Evolutionary conservation across 2,888 invertebrate genomes (phyloP).

Genomic region (Parnassius smintheus): DNA sequence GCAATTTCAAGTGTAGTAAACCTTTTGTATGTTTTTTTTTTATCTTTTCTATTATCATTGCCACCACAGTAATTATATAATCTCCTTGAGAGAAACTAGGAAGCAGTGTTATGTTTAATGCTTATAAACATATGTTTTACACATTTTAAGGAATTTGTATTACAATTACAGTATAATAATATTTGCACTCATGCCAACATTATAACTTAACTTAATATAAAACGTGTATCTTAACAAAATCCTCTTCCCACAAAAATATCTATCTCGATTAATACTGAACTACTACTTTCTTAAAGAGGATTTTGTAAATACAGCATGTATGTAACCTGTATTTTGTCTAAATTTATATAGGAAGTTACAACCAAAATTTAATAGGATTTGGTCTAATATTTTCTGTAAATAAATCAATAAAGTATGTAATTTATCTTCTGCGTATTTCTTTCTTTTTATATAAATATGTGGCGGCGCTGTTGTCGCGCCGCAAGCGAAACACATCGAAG

Average conservation of each 20-base stretch:
- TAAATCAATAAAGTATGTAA: constrained; percentile 76
- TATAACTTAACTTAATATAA: constrained; percentile 60
- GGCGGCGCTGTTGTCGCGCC: too few species aligned
- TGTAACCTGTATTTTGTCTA: constrained; percentile 64
- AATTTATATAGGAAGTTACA: constrained; percentile 62
- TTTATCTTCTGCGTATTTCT: constrained; percentile 55
- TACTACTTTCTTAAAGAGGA: constrained; percentile 41
- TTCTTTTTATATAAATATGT: background rate
- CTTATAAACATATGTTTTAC: constrained; percentile 56
- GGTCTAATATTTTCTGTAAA: constrained; percentile 80
- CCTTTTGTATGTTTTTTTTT: constrained; percentile 23
- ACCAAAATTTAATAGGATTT: constrained; percentile 67
- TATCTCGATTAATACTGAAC: constrained; percentile 10
- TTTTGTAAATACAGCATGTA: constrained; percentile 56
- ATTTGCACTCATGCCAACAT: constrained; percentile 63
- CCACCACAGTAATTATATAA: constrained; percentile 34
- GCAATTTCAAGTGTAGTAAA: constrained; percentile 9
- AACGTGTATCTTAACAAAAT: constrained; percentile 50
- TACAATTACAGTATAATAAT: constrained; percentile 64
- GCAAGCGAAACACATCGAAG: too few species aligned
- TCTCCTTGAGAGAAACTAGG: constrained; percentile 42
- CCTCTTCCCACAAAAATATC: constrained; percentile 42
- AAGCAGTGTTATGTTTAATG: constrained; percentile 51
- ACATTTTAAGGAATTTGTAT: constrained; percentile 63
- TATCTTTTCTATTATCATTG: constrained; percentile 6